A percentile compares a stretch with the other conserved stretches of the same genome.
These are phyloP conservation scores for Homarus gammarus DNA, from an alignment of 2,888 invertebrate species.

Conservation along the genomic window DNA sequence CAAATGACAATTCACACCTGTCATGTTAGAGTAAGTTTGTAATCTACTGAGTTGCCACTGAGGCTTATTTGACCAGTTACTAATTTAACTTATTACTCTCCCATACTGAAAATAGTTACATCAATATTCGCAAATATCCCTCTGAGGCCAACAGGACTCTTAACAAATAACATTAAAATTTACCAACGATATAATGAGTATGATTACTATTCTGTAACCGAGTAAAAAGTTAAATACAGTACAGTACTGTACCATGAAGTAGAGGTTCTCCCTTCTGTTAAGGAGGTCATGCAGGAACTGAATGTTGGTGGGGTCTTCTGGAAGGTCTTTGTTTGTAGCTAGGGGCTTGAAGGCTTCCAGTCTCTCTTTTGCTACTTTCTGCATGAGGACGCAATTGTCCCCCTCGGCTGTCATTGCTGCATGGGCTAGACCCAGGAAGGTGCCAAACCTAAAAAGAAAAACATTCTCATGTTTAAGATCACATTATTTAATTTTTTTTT, in stretches of 20 bases:
- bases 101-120: too few species aligned
- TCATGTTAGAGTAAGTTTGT: too few species aligned
- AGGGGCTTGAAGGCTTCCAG: constrained; percentile 75
- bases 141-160: too few species aligned
- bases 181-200: too few species aligned
- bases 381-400: constrained; percentile 77
- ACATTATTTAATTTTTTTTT: not conserved
- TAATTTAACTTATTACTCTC: too few species aligned
- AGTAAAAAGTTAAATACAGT: not conserved
- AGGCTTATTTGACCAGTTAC: too few species aligned
- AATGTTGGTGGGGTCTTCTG: constrained; percentile 45
- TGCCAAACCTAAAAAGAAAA: constrained; percentile 76
- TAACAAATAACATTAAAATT: too few species aligned
- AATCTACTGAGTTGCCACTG: too few species aligned
- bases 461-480: too few species aligned
- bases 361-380: constrained; percentile 77
- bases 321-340: constrained; percentile 18
- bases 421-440: constrained; percentile 76
- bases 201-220: too few species aligned
- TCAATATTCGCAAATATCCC: too few species aligned
- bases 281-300: constrained; percentile 73
- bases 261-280: constrained; percentile 69
- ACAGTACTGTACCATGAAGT: constrained; percentile 61
- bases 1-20: too few species aligned
- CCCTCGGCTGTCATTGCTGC: constrained; percentile 77